Conservation (phyloP, 2,888 invertebrate genomes). For the Drosophila austrosaltans region DNA sequence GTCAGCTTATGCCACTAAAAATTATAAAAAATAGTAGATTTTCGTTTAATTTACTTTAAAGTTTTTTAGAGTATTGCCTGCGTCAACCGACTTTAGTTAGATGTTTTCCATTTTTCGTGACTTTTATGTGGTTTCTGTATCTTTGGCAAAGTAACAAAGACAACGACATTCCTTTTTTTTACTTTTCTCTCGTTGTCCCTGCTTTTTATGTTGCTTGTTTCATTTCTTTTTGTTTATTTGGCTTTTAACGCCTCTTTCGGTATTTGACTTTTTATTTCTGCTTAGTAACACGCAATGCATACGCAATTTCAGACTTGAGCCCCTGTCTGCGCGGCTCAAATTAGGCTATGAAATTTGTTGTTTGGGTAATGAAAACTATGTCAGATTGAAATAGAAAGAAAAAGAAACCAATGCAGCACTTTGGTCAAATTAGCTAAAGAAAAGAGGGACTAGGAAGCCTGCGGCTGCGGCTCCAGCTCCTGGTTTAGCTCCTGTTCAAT, state of each 20-base stretch:
- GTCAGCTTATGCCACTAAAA: too few species aligned
- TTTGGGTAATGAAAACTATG: slow-evolving; percentile 55
- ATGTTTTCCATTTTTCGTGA: background rate
- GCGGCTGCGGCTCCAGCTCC: background rate
- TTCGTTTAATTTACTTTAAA: too few species aligned
- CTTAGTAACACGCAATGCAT: slow-evolving; percentile 63
- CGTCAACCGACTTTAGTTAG: background rate
- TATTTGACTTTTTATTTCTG: slow-evolving; percentile 56
- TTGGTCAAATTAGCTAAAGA: slow-evolving; percentile 54
- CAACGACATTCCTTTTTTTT: slow-evolving; percentile 13
- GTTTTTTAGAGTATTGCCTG: background rate
- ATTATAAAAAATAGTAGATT: too few species aligned
- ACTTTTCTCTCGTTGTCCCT: slow-evolving; percentile 18
- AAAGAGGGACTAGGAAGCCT: background rate
- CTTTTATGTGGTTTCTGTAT: slow-evolving; percentile 34
- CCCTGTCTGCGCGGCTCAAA: slow-evolving; percentile 42
- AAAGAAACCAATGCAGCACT: slow-evolving; percentile 46
- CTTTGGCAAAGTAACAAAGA: slow-evolving; percentile 5
- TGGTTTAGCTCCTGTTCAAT: slow-evolving; percentile 51
- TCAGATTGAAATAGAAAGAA: slow-evolving; percentile 13
- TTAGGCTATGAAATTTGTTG: slow-evolving; percentile 63
- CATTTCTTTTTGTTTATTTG: slow-evolving; percentile 51
- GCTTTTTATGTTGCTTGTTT: slow-evolving; percentile 35
- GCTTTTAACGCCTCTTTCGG: slow-evolving; percentile 48
- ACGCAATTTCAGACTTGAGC: slow-evolving; percentile 53